A percentile compares a stretch with the other conserved stretches of the same genome.
phyloP scores from a whole-genome alignment of 2,113 vertebrate species.

The Chitala chitala region DNA sequence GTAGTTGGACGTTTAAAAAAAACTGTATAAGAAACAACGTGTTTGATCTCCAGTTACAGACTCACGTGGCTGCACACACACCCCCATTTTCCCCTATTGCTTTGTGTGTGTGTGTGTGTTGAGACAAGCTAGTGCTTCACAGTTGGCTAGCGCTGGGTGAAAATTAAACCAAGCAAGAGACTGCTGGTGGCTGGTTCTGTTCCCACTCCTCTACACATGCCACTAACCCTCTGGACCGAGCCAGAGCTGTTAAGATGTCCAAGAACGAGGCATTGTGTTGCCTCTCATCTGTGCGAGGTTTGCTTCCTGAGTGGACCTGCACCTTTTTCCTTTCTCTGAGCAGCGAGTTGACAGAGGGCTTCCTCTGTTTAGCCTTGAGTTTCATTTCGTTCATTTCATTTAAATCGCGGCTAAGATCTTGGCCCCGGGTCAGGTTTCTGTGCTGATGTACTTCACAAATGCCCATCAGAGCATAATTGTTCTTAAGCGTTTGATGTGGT shows the following conservation, averaged over 20 bases:
- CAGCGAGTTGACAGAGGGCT: neutral
- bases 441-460: neutral
- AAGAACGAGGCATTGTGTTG: neutral
- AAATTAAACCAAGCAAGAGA: too few relatives aligned
- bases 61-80: too few relatives aligned
- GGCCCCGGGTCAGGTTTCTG: neutral
- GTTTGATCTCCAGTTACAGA: slow-evolving; percentile 4
- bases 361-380: neutral
- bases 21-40: neutral
- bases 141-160: too few relatives aligned
- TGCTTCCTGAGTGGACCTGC: neutral
- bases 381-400: neutral
- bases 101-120: neutral
- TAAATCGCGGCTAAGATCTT: neutral
- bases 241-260: too few relatives aligned
- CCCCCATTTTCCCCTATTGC: neutral
- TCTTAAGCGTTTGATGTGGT: too few relatives aligned
- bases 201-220: too few relatives aligned
- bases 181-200: too few relatives aligned
- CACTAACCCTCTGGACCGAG: too few relatives aligned
- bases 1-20: neutral
- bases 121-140: neutral
- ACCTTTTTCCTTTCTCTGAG: neutral
- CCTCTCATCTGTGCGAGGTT: too few relatives aligned
- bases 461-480: too few relatives aligned